phyloP scores from a whole-genome alignment of 1,140 invertebrate genomes.

The Carposina sasakii region DNA sequence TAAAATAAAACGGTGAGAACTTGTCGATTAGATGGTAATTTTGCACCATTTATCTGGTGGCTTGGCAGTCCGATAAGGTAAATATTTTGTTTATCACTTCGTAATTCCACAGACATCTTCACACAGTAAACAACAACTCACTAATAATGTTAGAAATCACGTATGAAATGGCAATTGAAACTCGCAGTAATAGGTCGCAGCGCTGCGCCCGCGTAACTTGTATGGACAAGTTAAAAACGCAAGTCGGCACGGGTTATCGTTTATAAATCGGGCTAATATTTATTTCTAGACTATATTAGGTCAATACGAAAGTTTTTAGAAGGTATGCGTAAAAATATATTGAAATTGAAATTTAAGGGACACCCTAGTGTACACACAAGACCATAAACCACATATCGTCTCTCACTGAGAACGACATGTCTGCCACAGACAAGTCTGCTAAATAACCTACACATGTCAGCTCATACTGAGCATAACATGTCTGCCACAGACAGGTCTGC shows the following conservation, averaged over 20 bases:
- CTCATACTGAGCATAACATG: too few species aligned
- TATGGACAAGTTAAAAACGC: slow-evolving; percentile 1
- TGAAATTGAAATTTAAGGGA: too few species aligned
- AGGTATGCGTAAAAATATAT: too few species aligned
- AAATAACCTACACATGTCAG: too few species aligned
- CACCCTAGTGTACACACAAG: too few species aligned
- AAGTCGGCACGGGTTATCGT: neutral
- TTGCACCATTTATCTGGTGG: slow-evolving; percentile 35
- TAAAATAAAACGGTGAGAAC: slow-evolving; percentile 34
- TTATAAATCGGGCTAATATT: too few species aligned
- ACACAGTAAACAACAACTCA: neutral
- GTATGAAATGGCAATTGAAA: neutral
- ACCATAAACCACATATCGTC: too few species aligned
- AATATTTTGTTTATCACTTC: neutral
- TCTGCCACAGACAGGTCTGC: too few species aligned
- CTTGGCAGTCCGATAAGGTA: neutral
- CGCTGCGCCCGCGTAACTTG: neutral
- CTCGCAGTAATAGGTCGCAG: neutral
- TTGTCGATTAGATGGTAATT: slow-evolving; percentile 38
- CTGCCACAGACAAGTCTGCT: too few species aligned
- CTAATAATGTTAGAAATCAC: neutral
- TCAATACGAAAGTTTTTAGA: too few species aligned
- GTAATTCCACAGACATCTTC: neutral
- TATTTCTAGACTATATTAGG: too few species aligned
- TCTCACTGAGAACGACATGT: too few species aligned